These are phyloP conservation scores for Plestiodon gilberti DNA, from an alignment of 2,113 vertebrate species.

Conservation along the genomic window DNA sequence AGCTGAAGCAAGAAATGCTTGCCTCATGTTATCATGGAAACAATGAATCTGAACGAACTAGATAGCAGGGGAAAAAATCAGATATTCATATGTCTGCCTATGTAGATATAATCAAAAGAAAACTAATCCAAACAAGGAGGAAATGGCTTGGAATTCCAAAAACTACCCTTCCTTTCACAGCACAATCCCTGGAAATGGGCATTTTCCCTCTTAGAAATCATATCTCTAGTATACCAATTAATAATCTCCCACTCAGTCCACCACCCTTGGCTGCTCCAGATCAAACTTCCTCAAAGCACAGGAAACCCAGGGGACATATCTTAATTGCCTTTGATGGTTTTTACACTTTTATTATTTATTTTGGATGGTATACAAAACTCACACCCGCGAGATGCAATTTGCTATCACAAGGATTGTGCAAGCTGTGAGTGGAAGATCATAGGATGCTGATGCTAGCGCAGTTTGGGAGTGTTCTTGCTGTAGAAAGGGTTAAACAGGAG, in stretches of 20 bases:
- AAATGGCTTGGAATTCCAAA: conserved; percentile 51
- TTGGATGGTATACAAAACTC: not conserved
- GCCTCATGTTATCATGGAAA: conserved; percentile 55
- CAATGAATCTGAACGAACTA: conserved; percentile 49
- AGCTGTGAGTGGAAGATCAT: no score
- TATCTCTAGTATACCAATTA: conserved; percentile 42
- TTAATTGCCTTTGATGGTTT: not conserved
- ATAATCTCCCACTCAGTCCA: conserved; percentile 47
- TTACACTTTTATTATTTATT: not conserved
- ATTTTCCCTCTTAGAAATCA: conserved; percentile 65
- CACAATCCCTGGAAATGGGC: conserved; percentile 77
- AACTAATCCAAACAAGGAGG: conserved; percentile 57
- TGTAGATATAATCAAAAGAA: conserved; percentile 61
- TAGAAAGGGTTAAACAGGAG: not conserved
- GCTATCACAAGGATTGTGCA: no score
- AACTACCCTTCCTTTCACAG: conserved; percentile 66
- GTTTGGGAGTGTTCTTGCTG: not conserved
- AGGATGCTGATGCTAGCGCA: not conserved
- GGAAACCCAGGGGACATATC: not conserved
- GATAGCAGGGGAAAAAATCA: conserved; percentile 47
- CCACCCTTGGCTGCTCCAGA: conserved; percentile 1
- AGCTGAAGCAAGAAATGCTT: conserved; percentile 49
- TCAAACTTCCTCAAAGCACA: not conserved
- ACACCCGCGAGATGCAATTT: not conserved
- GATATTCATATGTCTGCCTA: conserved; percentile 57